These are phyloP conservation scores for Drosophila cognata DNA, from an alignment of 2,888 invertebrate species.

Conservation along the genomic window DNA sequence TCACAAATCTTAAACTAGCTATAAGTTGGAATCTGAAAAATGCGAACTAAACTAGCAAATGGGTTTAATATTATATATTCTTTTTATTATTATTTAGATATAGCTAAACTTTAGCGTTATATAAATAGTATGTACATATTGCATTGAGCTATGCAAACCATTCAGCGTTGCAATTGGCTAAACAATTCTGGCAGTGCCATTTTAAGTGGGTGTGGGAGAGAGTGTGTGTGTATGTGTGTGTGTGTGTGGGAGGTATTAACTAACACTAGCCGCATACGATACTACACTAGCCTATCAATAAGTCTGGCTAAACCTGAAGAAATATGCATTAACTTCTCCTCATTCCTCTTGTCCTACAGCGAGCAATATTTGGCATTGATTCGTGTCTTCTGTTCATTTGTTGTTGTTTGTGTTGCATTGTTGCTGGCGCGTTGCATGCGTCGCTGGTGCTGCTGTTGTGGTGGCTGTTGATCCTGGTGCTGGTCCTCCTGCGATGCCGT, in stretches of 20 bases:
- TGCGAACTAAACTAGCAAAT: constrained; percentile 44
- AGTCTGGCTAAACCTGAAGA: constrained; percentile 4
- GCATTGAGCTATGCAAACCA: constrained; percentile 43
- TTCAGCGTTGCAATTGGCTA: constrained; percentile 27
- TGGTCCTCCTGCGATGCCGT: constrained; percentile 38
- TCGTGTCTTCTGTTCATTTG: constrained; percentile 25
- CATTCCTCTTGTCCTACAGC: constrained; percentile 41
- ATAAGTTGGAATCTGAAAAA: constrained; percentile 17
- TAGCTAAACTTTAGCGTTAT: constrained; percentile 24
- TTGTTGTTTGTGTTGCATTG: constrained; percentile 62
- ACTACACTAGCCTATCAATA: constrained; percentile 8
- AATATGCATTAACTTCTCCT: not conserved
- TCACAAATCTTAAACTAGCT: constrained; percentile 31
- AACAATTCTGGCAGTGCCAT: constrained; percentile 71
- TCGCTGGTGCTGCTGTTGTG: constrained; percentile 26
- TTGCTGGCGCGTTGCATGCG: constrained; percentile 69
- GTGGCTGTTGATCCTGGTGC: constrained; percentile 24
- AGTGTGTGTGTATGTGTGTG: constrained; percentile 15
- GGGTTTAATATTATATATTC: not conserved
- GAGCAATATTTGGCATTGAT: constrained; percentile 61
- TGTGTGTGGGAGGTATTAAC: constrained; percentile 8
- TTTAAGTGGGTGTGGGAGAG: constrained; percentile 33
- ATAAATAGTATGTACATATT: constrained; percentile 49
- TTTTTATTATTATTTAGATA: not conserved
- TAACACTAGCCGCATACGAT: constrained; percentile 12